Conservation (phyloP, 2,888 invertebrate genomes). For the Drosophila merina region DNA sequence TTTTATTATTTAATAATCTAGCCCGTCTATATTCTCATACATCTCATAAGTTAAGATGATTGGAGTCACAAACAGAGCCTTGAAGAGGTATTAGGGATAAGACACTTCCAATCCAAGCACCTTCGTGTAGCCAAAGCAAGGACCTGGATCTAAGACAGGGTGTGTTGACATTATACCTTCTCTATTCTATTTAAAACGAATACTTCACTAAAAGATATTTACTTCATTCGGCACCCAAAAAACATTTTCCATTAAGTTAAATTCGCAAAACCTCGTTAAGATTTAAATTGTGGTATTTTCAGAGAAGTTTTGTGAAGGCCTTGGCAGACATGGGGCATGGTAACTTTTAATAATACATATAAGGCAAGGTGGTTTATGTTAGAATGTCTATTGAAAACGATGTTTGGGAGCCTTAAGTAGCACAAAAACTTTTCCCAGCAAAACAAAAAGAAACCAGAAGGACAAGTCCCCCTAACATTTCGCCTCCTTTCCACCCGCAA, state of each 20-base stretch:
- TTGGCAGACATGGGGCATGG: conserved; percentile 28
- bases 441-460: conserved; percentile 33
- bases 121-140: too few species aligned
- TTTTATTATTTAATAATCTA: too few species aligned
- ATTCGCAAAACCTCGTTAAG: neutral
- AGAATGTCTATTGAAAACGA: conserved; percentile 38
- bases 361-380: conserved; percentile 41
- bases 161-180: too few species aligned
- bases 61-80: neutral
- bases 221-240: neutral
- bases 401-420: conserved; percentile 50
- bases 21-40: too few species aligned
- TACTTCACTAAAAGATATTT: neutral
- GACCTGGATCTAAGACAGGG: too few species aligned
- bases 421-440: conserved; percentile 61
- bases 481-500: conserved; percentile 20
- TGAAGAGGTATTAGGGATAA: neutral
- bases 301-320: conserved; percentile 37
- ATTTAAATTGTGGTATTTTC: conserved; percentile 27
- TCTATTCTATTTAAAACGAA: neutral
- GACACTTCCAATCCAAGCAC: neutral
- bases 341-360: conserved; percentile 59
- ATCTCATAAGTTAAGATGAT: too few species aligned
- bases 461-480: conserved; percentile 3
- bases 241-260: conserved; percentile 6